Conservation (phyloP, 2,888 invertebrate species). For the Amphimallon solstitiale region DNA sequence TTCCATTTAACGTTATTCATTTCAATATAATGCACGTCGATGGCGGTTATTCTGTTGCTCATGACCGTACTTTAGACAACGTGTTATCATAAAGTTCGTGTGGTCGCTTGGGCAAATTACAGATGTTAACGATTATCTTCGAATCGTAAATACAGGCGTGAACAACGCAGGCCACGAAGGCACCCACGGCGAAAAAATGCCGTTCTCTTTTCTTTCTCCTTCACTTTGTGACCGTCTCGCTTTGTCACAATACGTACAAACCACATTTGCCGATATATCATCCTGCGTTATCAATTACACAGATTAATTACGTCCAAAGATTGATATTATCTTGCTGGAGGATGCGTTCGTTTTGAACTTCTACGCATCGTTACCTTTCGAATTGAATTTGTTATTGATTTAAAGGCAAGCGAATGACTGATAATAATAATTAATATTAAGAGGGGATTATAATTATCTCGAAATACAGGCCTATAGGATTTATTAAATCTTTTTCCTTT, state of each 20-base stretch:
- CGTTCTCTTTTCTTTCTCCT: conserved; percentile 8
- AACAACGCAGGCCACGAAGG: conserved; percentile 50
- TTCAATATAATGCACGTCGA: conserved; percentile 33
- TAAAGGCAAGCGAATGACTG: background rate
- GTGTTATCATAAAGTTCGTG: conserved; percentile 45
- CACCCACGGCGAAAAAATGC: conserved; percentile 51
- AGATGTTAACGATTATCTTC: conserved; percentile 52
- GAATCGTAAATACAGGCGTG: conserved; percentile 52
- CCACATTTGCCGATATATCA: conserved; percentile 4
- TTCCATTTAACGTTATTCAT: conserved; percentile 36
- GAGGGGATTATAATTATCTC: conserved; percentile 4
- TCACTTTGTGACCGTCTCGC: background rate
- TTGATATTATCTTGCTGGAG: conserved; percentile 1
- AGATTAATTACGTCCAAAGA: conserved; percentile 23
- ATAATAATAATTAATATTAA: conserved; percentile 6
- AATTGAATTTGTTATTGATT: conserved; percentile 6
- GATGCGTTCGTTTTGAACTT: background rate
- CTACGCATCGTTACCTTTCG: background rate
- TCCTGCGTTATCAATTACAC: conserved; percentile 8
- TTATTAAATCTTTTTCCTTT: no score
- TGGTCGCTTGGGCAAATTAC: conserved; percentile 50
- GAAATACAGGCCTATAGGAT: no score
- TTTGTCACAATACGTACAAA: conserved; percentile 10
- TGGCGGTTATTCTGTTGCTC: conserved; percentile 29
- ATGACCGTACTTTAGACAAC: conserved; percentile 43